Percentiles rank a stretch among this genome's conserved stretches.
phyloP scores from a whole-genome alignment of 2,113 vertebrate species.

The Gallinago jamesoni region DNA sequence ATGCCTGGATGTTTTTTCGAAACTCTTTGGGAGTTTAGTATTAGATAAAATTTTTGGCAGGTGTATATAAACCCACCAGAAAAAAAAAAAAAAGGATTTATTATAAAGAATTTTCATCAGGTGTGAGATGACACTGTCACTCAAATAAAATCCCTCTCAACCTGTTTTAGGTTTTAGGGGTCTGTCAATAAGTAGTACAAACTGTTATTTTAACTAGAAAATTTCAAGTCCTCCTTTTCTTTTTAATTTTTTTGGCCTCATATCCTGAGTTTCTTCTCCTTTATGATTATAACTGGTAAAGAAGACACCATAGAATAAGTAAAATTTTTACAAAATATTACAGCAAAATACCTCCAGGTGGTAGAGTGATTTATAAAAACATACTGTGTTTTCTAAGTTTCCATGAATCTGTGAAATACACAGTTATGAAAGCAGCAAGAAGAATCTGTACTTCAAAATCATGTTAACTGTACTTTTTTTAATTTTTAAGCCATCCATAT shows the following conservation, averaged over 20 bases:
- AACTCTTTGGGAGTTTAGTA: background rate
- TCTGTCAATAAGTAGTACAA: background rate
- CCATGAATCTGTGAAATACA: background rate
- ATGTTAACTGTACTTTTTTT: background rate
- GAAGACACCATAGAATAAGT: background rate
- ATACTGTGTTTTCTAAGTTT: background rate
- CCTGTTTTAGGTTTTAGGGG: background rate
- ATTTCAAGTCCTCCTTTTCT: accelerated
- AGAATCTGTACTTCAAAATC: background rate
- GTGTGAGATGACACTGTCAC: background rate
- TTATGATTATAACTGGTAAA: background rate
- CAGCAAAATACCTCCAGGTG: accelerated
- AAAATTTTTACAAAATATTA: background rate
- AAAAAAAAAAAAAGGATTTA: background rate
- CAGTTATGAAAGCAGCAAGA: background rate
- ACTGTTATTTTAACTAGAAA: background rate
- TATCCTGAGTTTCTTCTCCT: background rate
- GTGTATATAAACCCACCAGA: background rate
- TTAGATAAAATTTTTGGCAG: background rate
- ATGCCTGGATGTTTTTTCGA: background rate
- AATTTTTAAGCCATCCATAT: background rate
- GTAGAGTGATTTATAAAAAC: background rate
- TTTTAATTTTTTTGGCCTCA: background rate
- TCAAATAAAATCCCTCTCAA: background rate
- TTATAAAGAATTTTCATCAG: background rate